phyloP scores from a whole-genome alignment of 2,888 invertebrate species.

The Stenodera caucasica region DNA sequence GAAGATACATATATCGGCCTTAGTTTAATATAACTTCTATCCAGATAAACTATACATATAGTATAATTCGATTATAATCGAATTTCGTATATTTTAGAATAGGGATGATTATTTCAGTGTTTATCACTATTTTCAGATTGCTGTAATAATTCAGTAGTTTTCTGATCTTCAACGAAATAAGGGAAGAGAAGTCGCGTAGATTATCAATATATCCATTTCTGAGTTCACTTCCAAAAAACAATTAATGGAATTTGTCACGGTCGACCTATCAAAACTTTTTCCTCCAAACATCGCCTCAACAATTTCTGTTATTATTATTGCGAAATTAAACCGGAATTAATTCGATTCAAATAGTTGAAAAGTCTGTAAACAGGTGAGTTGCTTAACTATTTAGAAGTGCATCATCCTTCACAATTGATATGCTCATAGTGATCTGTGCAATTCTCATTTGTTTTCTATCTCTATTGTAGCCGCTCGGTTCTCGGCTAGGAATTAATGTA shows the following conservation, averaged over 20 bases:
- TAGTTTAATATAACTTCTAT: too few species aligned
- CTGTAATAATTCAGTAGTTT: not conserved
- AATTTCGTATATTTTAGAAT: too few species aligned
- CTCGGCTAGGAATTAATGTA: constrained; percentile 29
- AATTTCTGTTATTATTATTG: too few species aligned
- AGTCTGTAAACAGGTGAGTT: constrained; percentile 24
- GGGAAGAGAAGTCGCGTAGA: too few species aligned
- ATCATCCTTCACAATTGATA: constrained; percentile 24
- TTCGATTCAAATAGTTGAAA: constrained; percentile 19
- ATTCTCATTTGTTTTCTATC: not conserved
- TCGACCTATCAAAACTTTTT: constrained; percentile 29
- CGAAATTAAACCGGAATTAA: too few species aligned
- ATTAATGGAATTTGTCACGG: constrained; percentile 42
- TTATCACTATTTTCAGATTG: not conserved
- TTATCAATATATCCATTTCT: constrained; percentile 3
- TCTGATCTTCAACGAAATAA: too few species aligned
- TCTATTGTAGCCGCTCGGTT: constrained; percentile 22
- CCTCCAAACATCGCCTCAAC: not conserved
- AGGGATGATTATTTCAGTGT: too few species aligned
- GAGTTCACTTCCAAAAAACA: constrained; percentile 26
- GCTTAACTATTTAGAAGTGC: constrained; percentile 5
- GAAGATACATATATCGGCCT: constrained; percentile 42
- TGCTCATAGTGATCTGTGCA: constrained; percentile 20
- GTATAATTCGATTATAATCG: too few species aligned
- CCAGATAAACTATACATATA: too few species aligned